phyloP scores from a whole-genome alignment of 2,113 vertebrate species.

The Girardinichthys multiradiatus region DNA sequence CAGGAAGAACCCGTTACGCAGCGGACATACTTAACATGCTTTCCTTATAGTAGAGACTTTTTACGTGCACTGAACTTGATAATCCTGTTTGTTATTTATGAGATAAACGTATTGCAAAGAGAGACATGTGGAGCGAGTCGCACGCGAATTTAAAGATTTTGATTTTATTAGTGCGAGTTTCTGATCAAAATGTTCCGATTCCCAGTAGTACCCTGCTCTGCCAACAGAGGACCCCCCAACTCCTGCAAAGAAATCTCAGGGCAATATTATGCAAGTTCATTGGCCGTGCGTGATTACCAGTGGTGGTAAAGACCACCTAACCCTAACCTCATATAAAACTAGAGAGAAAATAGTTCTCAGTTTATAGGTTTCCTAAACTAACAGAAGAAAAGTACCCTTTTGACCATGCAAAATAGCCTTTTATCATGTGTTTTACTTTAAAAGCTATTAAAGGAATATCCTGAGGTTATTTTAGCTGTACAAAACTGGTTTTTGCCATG shows the following conservation, averaged over 20 bases:
- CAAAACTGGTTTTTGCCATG: too few relatives aligned
- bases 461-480: neutral
- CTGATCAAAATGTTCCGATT: neutral
- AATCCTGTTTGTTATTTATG: neutral
- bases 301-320: neutral
- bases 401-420: neutral
- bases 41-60: neutral
- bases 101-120: neutral
- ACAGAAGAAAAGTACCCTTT: too few relatives aligned
- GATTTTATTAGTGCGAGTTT: neutral
- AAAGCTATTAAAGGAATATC: too few relatives aligned
- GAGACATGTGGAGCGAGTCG: neutral
- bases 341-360: neutral
- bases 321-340: neutral
- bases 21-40: slow-evolving; percentile 11
- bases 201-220: slow-evolving; percentile 15
- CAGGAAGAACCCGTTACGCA: slow-evolving; percentile 40
- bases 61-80: neutral
- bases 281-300: neutral
- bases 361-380: neutral
- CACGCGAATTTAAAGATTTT: neutral
- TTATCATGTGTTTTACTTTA: neutral
- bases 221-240: slow-evolving; percentile 35
- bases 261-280: neutral
- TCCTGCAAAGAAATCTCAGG: neutral